phyloP scores from a whole-genome alignment of 1,140 invertebrate species.

The Lutraria rhynchaena region DNA sequence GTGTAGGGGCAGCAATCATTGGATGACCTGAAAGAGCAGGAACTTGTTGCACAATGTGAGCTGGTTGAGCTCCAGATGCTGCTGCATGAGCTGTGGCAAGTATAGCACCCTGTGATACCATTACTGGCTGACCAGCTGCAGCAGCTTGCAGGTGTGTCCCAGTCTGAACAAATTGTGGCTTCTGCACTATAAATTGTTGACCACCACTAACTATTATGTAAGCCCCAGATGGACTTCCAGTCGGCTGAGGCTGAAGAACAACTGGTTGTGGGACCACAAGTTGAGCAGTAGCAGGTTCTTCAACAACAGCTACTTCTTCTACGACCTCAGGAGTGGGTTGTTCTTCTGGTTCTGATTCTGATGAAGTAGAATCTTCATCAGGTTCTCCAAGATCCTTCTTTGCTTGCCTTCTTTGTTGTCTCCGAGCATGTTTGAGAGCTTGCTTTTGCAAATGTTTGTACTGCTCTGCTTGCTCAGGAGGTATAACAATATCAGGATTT shows the following conservation, averaged over 20 bases:
- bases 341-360: constrained; percentile 54
- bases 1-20: constrained; percentile 7
- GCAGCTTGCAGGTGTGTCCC: constrained; percentile 54
- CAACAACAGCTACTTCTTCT: constrained; percentile 22
- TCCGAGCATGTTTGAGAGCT: constrained; percentile 59
- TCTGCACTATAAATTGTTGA: constrained; percentile 49
- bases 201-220: constrained; percentile 40
- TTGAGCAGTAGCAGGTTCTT: constrained; percentile 9
- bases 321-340: constrained; percentile 19
- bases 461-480: constrained; percentile 62
- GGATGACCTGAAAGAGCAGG: constrained; percentile 10
- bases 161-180: constrained; percentile 28
- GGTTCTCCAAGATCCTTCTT: constrained; percentile 53
- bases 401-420: constrained; percentile 51
- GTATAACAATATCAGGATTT: constrained; percentile 57
- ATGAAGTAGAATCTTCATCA: constrained; percentile 55
- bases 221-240: constrained; percentile 51
- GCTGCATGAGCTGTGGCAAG: constrained; percentile 32
- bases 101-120: constrained; percentile 41
- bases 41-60: constrained; percentile 37
- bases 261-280: constrained; percentile 47
- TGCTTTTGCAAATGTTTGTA: constrained; percentile 63
- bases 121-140: constrained; percentile 56
- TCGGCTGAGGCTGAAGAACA: constrained; percentile 53
- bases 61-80: constrained; percentile 43